Conservation (phyloP, 2,113 vertebrate species). For the Tyrannus savana region DNA sequence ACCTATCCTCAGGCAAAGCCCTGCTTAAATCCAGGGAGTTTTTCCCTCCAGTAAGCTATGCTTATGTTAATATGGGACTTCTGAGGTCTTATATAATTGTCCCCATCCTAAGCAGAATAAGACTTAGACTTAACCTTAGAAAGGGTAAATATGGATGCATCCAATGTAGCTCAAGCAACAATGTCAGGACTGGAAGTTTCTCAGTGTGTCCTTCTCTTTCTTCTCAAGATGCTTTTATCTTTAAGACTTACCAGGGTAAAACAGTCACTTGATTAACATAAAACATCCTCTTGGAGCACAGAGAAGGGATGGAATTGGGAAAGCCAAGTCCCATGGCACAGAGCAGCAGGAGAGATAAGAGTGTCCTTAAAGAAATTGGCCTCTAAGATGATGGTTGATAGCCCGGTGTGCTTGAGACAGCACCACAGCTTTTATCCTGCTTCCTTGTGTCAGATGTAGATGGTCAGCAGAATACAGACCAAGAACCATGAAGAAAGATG, state of each 20-base stretch:
- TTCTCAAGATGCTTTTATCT: background rate
- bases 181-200: background rate
- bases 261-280: background rate
- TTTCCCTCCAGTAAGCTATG: background rate
- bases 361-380: background rate
- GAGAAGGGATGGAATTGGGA: background rate
- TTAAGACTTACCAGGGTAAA: background rate
- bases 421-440: background rate
- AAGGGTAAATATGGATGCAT: background rate
- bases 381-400: background rate
- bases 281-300: background rate
- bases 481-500: background rate
- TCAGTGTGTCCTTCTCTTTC: background rate
- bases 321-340: background rate
- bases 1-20: background rate
- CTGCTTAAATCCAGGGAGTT: background rate
- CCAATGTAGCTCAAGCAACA: background rate
- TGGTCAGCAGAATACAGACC: background rate
- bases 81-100: background rate
- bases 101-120: background rate
- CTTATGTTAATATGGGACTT: rapidly evolving
- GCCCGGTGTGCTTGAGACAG: background rate
- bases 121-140: background rate
- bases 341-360: background rate
- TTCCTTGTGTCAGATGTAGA: background rate